Conservation (phyloP, 2,113 vertebrate genomes). For the Esox niger region DNA sequence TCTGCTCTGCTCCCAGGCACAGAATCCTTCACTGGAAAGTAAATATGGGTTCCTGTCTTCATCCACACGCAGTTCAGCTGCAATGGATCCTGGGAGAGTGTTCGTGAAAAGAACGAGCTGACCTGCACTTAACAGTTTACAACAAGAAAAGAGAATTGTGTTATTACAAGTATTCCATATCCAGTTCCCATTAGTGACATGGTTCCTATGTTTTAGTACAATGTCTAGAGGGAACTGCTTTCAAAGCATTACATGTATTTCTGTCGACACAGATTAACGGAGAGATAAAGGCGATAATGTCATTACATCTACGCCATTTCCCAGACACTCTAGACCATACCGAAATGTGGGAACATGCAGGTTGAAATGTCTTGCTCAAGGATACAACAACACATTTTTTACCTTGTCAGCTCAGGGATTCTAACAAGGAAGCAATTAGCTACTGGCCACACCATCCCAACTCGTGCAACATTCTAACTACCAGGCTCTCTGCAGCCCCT, state of each 20-base stretch:
- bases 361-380: too few relatives aligned
- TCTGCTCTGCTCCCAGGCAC: conserved; percentile 31
- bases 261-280: conserved; percentile 7
- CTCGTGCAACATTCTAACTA: too few relatives aligned
- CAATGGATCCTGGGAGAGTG: conserved; percentile 28
- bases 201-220: neutral
- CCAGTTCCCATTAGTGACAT: neutral
- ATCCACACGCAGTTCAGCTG: conserved; percentile 36
- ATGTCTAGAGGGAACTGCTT: neutral
- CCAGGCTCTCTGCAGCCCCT: conserved; percentile 5
- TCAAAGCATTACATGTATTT: conserved; percentile 11
- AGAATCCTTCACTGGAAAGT: conserved; percentile 59
- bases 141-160: neutral
- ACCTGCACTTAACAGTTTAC: too few relatives aligned
- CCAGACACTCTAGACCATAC: too few relatives aligned
- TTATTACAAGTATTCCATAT: neutral
- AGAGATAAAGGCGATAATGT: too few relatives aligned
- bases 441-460: too few relatives aligned
- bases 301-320: too few relatives aligned
- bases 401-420: too few relatives aligned
- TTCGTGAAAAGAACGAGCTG: neutral
- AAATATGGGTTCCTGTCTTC: conserved; percentile 56
- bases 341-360: too few relatives aligned
- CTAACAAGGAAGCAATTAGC: too few relatives aligned
- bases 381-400: too few relatives aligned